phyloP scores from a whole-genome alignment of 2,888 invertebrate species.

The Acrobasis suavella region DNA sequence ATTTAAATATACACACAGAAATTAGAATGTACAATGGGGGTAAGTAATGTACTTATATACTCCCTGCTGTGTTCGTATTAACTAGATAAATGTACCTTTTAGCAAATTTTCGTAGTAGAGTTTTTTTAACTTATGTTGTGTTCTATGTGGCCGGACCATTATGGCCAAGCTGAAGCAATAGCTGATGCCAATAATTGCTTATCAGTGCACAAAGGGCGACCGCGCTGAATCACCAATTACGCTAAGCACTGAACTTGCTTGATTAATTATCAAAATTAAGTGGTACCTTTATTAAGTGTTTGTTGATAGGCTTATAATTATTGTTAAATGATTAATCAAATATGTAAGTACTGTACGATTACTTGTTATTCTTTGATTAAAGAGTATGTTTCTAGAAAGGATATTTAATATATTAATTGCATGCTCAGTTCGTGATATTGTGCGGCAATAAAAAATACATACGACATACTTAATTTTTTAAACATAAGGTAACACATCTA shows the following conservation, averaged over 20 bases:
- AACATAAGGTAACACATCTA: too few relatives aligned
- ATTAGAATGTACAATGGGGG: too few relatives aligned
- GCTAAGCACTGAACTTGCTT: conserved; percentile 15
- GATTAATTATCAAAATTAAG: conserved; percentile 14
- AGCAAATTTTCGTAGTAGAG: too few relatives aligned
- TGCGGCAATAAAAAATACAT: background rate
- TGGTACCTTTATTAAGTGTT: background rate
- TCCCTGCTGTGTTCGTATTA: too few relatives aligned
- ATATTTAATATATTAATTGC: too few relatives aligned
- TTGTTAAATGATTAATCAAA: background rate
- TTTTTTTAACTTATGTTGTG: too few relatives aligned
- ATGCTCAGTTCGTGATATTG: background rate
- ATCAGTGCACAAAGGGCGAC: conserved; percentile 19
- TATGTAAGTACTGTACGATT: background rate
- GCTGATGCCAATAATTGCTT: conserved; percentile 26
- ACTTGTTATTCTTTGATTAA: background rate
- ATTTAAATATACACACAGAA: too few relatives aligned
- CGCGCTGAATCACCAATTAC: conserved; percentile 17
- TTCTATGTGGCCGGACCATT: background rate
- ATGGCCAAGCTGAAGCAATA: conserved; percentile 9
- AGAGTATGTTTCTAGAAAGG: background rate
- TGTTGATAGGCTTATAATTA: background rate
- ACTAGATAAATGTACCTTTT: too few relatives aligned
- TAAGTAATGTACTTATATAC: too few relatives aligned
- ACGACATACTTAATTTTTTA: too few relatives aligned